These are phyloP conservation scores for Protomyctophum bolini DNA, from an alignment of 2,113 vertebrate genomes.

Conservation along the genomic window DNA sequence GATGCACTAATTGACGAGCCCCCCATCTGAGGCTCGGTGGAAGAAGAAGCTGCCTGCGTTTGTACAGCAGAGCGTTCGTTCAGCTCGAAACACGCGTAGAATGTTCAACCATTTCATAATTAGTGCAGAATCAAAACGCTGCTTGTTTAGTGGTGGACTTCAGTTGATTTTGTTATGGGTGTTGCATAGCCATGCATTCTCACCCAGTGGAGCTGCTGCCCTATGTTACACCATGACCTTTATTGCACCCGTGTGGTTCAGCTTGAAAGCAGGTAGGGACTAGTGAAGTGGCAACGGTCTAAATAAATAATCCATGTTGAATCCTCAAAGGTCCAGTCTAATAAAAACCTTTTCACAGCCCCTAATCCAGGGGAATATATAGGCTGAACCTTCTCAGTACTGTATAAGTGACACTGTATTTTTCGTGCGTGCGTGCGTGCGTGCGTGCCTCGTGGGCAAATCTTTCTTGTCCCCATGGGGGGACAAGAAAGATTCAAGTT, in stretches of 20 bases:
- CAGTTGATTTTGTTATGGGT: conserved; percentile 49
- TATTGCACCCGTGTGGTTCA: neutral
- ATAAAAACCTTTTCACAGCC: conserved; percentile 37
- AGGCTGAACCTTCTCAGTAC: conserved; percentile 37
- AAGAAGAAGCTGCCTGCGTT: conserved; percentile 39
- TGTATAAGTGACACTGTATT: conserved; percentile 31
- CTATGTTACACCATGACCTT: conserved; percentile 64
- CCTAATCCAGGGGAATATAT: conserved; percentile 45
- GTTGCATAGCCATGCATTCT: conserved; percentile 11
- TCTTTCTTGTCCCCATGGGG: no score
- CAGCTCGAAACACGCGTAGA: conserved; percentile 59
- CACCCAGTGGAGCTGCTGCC: conserved; percentile 21
- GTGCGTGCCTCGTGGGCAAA: neutral
- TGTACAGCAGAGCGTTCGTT: conserved; percentile 22
- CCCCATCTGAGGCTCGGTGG: conserved; percentile 60
- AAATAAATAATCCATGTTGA: conserved; percentile 65
- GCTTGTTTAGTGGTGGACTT: conserved; percentile 62
- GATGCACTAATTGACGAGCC: conserved; percentile 76
- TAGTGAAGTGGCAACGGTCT: conserved; percentile 45
- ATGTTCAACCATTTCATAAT: conserved; percentile 76
- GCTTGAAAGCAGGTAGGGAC: conserved; percentile 40
- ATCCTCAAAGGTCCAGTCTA: conserved; percentile 48
- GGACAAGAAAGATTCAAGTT: no score
- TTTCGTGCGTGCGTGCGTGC: neutral
- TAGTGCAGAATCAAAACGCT: conserved; percentile 69